Percentiles rank a stretch among this genome's conserved stretches.
Evolutionary conservation across 2,113 vertebrate species (phyloP).

Genomic region (Anas platyrhynchos): DNA sequence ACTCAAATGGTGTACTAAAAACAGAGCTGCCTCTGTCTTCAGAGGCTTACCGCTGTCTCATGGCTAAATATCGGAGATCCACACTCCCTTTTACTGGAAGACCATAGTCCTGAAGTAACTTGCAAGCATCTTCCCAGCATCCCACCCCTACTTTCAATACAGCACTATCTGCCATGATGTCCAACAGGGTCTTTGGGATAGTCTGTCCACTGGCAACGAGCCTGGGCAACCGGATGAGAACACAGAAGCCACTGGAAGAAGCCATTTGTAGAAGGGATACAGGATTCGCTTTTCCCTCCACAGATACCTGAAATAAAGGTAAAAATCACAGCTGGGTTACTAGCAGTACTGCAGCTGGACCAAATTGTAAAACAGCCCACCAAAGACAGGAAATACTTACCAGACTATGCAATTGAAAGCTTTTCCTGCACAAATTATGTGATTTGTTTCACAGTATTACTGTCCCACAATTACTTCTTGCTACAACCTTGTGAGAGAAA

Average conservation of each 20-base stretch:
- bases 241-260: slow-evolving; percentile 85
- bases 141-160: slow-evolving; percentile 95
- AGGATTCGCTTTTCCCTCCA: slow-evolving; percentile 81
- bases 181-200: slow-evolving; percentile 83
- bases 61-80: slow-evolving; percentile 90
- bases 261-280: slow-evolving; percentile 93
- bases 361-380: neutral
- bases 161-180: slow-evolving; percentile 82
- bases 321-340: neutral
- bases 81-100: slow-evolving; percentile 84
- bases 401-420: neutral
- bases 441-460: neutral
- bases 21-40: neutral
- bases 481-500: neutral
- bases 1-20: neutral
- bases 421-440: neutral
- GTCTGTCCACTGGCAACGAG: slow-evolving; percentile 73
- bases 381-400: neutral
- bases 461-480: neutral
- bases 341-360: neutral
- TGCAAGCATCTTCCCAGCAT: slow-evolving; percentile 92
- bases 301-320: slow-evolving; percentile 82
- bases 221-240: slow-evolving; percentile 86
- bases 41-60: slow-evolving; percentile 83
- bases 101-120: slow-evolving; percentile 86